Conservation (phyloP, 2,888 invertebrate genomes). For the Drosophila affinis region DNA sequence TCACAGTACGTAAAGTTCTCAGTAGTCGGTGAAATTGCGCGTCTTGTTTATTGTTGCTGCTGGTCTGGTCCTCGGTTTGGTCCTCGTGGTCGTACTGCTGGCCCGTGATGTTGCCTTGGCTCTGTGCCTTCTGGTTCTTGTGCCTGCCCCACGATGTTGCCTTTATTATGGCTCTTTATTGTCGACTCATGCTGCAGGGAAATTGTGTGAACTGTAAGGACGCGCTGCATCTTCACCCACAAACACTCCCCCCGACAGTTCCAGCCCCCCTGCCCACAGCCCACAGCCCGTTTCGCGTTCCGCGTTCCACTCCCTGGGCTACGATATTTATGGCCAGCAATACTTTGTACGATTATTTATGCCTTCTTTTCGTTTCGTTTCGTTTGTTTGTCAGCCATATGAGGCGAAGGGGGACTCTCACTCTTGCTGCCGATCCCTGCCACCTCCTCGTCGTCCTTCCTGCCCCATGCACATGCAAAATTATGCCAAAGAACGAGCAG, state of each 20-base stretch:
- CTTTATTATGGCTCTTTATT: conserved; percentile 65
- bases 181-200: conserved; percentile 61
- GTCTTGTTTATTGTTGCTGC: conserved; percentile 68
- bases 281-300: conserved; percentile 16
- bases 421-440: background rate
- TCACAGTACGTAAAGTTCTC: conserved; percentile 79
- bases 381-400: conserved; percentile 57
- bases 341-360: conserved; percentile 79
- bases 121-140: conserved; percentile 8
- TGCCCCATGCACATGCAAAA: conserved; percentile 59
- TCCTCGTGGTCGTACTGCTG: conserved; percentile 18
- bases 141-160: conserved; percentile 39
- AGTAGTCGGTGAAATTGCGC: conserved; percentile 78
- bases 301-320: conserved; percentile 47
- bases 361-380: conserved; percentile 31
- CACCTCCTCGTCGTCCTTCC: background rate
- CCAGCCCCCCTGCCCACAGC: background rate
- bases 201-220: conserved; percentile 55
- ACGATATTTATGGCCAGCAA: conserved; percentile 71
- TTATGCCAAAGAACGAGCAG: conserved; percentile 48
- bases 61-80: conserved; percentile 25
- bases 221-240: conserved; percentile 30
- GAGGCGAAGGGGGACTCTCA: background rate
- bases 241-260: conserved; percentile 2
- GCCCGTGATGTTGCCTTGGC: conserved; percentile 9